These are phyloP conservation scores for Morpho deidamia DNA, from an alignment of 2,888 invertebrate species.

Conservation along the genomic window DNA sequence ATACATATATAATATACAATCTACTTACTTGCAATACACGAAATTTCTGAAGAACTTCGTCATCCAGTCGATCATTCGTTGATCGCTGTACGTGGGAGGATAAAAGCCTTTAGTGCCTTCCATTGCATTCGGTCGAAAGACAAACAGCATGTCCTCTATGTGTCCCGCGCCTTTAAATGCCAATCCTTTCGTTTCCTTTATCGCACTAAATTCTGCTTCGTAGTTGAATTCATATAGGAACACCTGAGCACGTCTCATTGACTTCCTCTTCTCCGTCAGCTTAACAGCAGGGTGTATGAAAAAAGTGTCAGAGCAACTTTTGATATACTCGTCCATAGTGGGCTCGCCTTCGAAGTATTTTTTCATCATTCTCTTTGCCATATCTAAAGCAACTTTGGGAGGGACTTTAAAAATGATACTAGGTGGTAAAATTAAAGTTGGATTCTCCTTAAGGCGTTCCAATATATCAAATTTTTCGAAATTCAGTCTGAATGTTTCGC, in stretches of 20 bases:
- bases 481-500: constrained; percentile 48
- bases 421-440: constrained; percentile 38
- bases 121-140: constrained; percentile 59
- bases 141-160: constrained; percentile 77
- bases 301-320: constrained; percentile 44
- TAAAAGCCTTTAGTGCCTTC: constrained; percentile 26
- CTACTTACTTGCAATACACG: constrained; percentile 48
- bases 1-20: neutral
- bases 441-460: constrained; percentile 34
- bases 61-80: constrained; percentile 47
- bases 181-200: constrained; percentile 52
- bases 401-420: constrained; percentile 35
- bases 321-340: constrained; percentile 42
- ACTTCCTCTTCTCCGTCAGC: constrained; percentile 35
- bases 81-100: constrained; percentile 32
- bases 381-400: constrained; percentile 25
- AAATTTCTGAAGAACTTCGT: constrained; percentile 46
- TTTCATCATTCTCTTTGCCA: constrained; percentile 33
- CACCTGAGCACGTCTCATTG: constrained; percentile 50
- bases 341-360: constrained; percentile 43
- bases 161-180: constrained; percentile 75
- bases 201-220: constrained; percentile 61
- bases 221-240: constrained; percentile 76
- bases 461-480: constrained; percentile 44
- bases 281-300: constrained; percentile 54